phyloP scores from a whole-genome alignment of 2,888 invertebrate species.

The Pterobdella sp. region DNA sequence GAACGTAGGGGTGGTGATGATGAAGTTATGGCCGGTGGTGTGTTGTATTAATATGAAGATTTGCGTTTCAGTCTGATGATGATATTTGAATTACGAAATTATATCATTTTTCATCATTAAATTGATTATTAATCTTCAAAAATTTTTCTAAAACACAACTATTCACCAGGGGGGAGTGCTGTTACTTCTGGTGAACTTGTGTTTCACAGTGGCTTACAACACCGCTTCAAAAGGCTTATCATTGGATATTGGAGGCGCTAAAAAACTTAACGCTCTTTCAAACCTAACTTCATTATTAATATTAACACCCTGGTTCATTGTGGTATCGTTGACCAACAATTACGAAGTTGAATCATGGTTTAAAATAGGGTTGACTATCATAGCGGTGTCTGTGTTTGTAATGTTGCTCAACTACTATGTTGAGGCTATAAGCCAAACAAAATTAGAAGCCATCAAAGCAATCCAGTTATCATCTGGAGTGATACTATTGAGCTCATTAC shows the following conservation, averaged over 20 bases:
- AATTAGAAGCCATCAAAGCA: conserved; percentile 43
- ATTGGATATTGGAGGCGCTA: conserved; percentile 56
- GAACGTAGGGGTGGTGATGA: not conserved
- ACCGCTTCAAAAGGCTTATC: conserved; percentile 52
- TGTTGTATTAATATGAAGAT: not conserved
- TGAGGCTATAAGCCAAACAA: conserved; percentile 49
- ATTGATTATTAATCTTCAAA: not conserved
- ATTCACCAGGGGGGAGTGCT: conserved; percentile 53
- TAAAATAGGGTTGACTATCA: conserved; percentile 45
- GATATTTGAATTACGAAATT: not conserved
- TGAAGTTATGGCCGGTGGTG: not conserved
- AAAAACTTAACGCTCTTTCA: conserved; percentile 54
- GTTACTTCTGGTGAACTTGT: conserved; percentile 51
- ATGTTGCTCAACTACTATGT: conserved; percentile 55
- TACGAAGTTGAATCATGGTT: conserved; percentile 43
- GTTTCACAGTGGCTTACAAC: conserved; percentile 52
- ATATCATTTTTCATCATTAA: too few species aligned
- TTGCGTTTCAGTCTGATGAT: not conserved
- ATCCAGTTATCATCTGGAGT: conserved; percentile 51
- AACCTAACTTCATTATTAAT: conserved; percentile 51
- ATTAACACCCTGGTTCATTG: conserved; percentile 52
- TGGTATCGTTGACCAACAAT: conserved; percentile 51
- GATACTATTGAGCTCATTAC: conserved; percentile 50
- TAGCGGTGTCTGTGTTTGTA: conserved; percentile 50
- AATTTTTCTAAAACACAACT: not conserved